phyloP scores from a whole-genome alignment of 2,888 invertebrate species.

The Hydrotaea cyrtoneurina region DNA sequence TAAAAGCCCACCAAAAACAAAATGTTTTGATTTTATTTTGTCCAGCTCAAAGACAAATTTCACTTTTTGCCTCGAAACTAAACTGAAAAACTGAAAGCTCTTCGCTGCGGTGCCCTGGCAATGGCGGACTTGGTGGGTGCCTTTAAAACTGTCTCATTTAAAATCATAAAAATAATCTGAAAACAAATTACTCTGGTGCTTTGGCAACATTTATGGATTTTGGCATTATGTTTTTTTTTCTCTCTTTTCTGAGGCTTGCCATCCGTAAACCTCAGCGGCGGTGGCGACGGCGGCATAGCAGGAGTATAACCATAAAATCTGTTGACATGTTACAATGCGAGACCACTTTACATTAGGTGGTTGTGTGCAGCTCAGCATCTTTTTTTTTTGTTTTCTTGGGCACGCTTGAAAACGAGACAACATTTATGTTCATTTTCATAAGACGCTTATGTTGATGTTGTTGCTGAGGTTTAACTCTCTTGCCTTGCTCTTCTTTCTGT shows the following conservation, averaged over 20 bases:
- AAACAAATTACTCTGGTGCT: slow-evolving; percentile 48
- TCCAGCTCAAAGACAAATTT: neutral
- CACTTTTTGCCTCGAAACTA: slow-evolving; percentile 16
- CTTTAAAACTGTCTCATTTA: slow-evolving; percentile 44
- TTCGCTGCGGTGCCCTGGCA: neutral
- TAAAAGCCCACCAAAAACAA: neutral
- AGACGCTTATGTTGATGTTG: slow-evolving; percentile 27
- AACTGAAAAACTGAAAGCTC: neutral
- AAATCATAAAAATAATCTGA: slow-evolving; percentile 54
- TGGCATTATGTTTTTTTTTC: slow-evolving; percentile 4
- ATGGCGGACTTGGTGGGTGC: neutral
- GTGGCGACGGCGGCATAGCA: neutral
- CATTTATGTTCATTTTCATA: slow-evolving; percentile 39
- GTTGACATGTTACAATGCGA: slow-evolving; percentile 47
- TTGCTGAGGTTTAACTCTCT: neutral
- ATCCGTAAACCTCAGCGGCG: neutral
- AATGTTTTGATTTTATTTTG: neutral
- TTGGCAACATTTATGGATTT: slow-evolving; percentile 32
- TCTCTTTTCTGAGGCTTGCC: neutral
- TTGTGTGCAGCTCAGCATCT: neutral
- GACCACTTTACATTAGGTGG: slow-evolving; percentile 38
- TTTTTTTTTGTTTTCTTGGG: neutral
- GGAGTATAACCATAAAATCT: slow-evolving; percentile 26
- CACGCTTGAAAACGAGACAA: slow-evolving; percentile 38
- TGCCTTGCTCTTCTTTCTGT: neutral